A percentile compares a stretch with the other conserved stretches of the same genome.
These are phyloP conservation scores for Aleiodes testaceus DNA, from an alignment of 2,888 invertebrate species.

Conservation along the genomic window DNA sequence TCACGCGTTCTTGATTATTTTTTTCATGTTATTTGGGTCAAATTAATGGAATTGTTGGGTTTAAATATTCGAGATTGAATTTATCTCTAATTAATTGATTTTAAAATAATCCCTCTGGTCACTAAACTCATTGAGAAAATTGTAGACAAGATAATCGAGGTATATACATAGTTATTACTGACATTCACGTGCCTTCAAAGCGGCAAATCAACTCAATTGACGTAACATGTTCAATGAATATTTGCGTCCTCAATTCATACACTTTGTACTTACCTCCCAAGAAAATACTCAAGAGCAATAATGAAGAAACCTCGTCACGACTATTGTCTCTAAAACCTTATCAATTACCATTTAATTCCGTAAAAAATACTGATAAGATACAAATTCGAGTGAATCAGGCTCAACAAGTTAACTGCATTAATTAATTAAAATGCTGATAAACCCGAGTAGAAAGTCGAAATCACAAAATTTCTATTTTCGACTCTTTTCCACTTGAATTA, in stretches of 20 bases:
- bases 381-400: too few relatives aligned
- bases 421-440: too few relatives aligned
- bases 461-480: too few relatives aligned
- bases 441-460: too few relatives aligned
- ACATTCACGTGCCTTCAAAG: neutral
- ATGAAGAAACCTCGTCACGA: neutral
- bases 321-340: neutral
- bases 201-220: constrained; percentile 6
- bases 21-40: neutral
- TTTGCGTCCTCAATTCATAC: neutral
- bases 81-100: too few relatives aligned
- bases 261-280: neutral
- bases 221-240: constrained; percentile 28
- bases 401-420: too few relatives aligned
- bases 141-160: neutral
- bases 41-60: neutral
- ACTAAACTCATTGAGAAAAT: too few relatives aligned
- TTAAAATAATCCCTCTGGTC: too few relatives aligned
- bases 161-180: constrained; percentile 19
- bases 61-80: neutral
- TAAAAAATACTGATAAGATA: too few relatives aligned
- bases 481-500: too few relatives aligned
- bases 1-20: neutral
- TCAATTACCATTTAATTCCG: too few relatives aligned
- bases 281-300: neutral